Evolutionary conservation across 2,113 vertebrate species (phyloP).

Genomic region (Poecilia latipinna): DNA sequence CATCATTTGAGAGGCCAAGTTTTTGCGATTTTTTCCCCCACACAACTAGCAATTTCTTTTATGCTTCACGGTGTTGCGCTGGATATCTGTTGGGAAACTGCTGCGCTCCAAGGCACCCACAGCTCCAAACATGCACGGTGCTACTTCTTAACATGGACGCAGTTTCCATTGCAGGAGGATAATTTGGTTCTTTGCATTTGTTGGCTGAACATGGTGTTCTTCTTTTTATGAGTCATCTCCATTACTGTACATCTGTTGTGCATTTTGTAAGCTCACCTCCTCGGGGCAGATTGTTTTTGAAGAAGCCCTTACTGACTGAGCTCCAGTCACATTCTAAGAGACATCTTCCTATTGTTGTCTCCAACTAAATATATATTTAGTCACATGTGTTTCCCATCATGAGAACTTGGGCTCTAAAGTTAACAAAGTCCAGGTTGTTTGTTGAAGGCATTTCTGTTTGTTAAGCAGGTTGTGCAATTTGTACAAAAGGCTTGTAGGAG

Average conservation of each 20-base stretch:
- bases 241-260: conserved; percentile 49
- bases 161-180: conserved; percentile 18
- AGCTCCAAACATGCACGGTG: not conserved
- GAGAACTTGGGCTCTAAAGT: not conserved
- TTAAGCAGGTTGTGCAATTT: conserved; percentile 5
- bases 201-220: not conserved
- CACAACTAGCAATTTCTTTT: not conserved
- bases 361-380: conserved; percentile 10
- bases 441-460: conserved; percentile 40
- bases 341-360: conserved; percentile 41
- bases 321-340: conserved; percentile 35
- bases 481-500: not conserved
- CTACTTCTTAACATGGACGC: not conserved
- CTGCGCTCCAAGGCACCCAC: no score
- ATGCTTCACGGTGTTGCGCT: not conserved
- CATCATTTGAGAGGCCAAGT: not conserved
- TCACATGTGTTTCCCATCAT: conserved; percentile 28
- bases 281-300: conserved; percentile 20
- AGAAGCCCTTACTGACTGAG: conserved; percentile 10
- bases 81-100: not conserved
- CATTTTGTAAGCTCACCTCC: conserved; percentile 26
- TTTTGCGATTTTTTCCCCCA: conserved; percentile 13
- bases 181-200: conserved; percentile 7
- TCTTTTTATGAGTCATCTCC: conserved; percentile 28
- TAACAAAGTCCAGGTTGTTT: conserved; percentile 15